Percentiles rank a stretch among this genome's conserved stretches.
These are phyloP conservation scores for Jaculus jaculus DNA, from an alignment of 2,113 vertebrate species.

Conservation along the genomic window DNA sequence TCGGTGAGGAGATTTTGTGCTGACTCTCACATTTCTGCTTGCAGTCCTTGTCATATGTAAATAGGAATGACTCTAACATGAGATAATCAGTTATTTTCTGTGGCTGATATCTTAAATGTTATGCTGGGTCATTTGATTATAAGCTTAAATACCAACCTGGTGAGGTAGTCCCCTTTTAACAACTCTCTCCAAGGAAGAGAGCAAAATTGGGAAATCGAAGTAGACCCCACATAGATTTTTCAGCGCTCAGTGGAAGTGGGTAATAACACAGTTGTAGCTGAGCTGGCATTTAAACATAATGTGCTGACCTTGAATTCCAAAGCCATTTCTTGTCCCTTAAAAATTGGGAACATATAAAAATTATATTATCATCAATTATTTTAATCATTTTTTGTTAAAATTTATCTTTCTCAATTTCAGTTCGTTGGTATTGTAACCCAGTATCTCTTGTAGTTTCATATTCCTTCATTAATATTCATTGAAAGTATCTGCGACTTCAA, in stretches of 20 bases:
- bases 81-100: constrained; percentile 53
- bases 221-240: constrained; percentile 69
- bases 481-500: constrained; percentile 72
- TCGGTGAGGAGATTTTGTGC: constrained; percentile 17
- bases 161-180: constrained; percentile 55
- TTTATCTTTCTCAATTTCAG: constrained; percentile 67
- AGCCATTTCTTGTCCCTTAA: constrained; percentile 66
- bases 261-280: constrained; percentile 40
- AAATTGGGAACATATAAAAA: constrained; percentile 63
- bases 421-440: constrained; percentile 56
- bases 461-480: constrained; percentile 70
- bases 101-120: constrained; percentile 63
- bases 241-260: constrained; percentile 46
- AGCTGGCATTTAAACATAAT: constrained; percentile 73
- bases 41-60: not conserved
- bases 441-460: constrained; percentile 54
- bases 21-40: constrained; percentile 30
- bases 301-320: constrained; percentile 71
- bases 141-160: constrained; percentile 63
- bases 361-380: constrained; percentile 72
- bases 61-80: not conserved
- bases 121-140: constrained; percentile 55
- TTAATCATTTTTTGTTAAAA: constrained; percentile 73
- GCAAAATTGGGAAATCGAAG: constrained; percentile 57
- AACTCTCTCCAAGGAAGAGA: constrained; percentile 28